Evolutionary conservation across 2,113 vertebrate species (phyloP).

Genomic region (Gorsachius goisagi): DNA sequence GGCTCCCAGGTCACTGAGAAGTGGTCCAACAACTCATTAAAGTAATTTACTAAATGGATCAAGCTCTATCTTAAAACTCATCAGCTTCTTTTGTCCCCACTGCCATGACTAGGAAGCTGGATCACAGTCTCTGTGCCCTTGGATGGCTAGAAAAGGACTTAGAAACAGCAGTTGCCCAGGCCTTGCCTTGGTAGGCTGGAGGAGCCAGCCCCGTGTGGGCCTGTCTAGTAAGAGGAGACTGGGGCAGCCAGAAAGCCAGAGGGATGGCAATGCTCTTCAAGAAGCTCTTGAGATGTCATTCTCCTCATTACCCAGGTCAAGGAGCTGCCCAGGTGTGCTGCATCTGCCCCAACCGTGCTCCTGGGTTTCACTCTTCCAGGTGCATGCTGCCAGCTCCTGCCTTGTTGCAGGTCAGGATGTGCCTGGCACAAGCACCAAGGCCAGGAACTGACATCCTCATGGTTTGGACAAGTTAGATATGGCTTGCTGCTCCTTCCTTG

Average conservation of each 20-base stretch:
- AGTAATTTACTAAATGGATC: background rate
- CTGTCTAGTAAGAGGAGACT: background rate
- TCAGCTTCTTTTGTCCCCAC: background rate
- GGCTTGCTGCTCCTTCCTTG: background rate
- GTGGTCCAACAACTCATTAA: background rate
- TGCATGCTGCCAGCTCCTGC: background rate
- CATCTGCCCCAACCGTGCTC: background rate
- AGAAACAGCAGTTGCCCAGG: background rate
- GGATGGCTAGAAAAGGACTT: background rate
- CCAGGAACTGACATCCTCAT: background rate
- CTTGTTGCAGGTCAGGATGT: fast-evolving
- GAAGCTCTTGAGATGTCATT: background rate
- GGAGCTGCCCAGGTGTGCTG: background rate
- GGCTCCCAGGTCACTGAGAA: background rate
- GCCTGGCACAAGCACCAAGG: fast-evolving
- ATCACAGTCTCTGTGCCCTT: background rate
- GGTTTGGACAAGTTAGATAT: too few species aligned
- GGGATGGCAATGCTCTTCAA: background rate
- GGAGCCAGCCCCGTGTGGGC: background rate
- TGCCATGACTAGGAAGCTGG: background rate
- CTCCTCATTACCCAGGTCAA: background rate
- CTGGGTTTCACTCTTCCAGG: background rate
- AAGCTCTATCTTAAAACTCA: background rate
- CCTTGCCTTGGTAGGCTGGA: background rate
- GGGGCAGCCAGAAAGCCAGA: background rate